phyloP scores from a whole-genome alignment of 2,113 vertebrate species.

The Xenopus laevis region DNA sequence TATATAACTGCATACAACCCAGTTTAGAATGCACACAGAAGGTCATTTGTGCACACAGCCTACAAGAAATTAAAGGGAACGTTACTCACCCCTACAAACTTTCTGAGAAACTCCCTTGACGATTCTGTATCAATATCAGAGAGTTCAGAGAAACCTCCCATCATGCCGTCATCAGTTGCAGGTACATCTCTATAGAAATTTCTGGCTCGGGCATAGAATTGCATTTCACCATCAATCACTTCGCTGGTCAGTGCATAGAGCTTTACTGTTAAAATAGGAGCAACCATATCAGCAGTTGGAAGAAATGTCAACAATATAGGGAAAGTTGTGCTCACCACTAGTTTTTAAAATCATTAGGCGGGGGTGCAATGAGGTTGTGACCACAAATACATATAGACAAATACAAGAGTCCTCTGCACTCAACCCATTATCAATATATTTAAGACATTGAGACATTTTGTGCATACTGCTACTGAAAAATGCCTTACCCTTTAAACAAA shows the following conservation, averaged over 20 bases:
- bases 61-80: too few species aligned
- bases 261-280: conserved; percentile 75
- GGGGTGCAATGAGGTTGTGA: too few species aligned
- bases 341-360: not conserved
- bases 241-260: conserved; percentile 91
- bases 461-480: too few species aligned
- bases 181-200: conserved; percentile 87
- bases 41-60: too few species aligned
- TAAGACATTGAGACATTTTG: too few species aligned
- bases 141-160: conserved; percentile 90
- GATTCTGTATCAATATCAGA: conserved; percentile 80
- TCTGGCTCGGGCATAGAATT: conserved; percentile 91
- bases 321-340: conserved; percentile 38
- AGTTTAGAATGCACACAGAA: too few species aligned
- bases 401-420: too few species aligned
- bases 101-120: conserved; percentile 83
- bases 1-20: too few species aligned
- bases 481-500: too few species aligned
- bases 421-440: too few species aligned
- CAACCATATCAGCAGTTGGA: fast-evolving
- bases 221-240: conserved; percentile 90
- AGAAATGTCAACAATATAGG: not conserved
- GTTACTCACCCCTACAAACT: conserved; percentile 83
- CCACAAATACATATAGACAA: too few species aligned
- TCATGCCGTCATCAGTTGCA: conserved; percentile 92